Conservation (phyloP, 1,140 invertebrate species). For the Euwallacea fornicatus region DNA sequence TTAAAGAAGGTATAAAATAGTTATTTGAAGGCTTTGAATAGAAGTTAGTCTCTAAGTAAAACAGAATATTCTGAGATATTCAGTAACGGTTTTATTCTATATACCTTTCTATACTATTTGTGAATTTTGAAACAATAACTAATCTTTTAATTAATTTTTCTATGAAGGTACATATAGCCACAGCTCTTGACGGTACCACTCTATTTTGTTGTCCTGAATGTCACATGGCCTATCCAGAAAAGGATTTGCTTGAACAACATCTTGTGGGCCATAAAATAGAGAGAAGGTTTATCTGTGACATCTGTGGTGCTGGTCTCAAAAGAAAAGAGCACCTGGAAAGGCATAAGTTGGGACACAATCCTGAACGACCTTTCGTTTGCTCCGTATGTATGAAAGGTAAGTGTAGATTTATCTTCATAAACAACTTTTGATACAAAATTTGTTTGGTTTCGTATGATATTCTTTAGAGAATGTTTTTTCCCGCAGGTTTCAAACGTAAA, state of each 20-base stretch:
- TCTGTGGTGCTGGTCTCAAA: slow-evolving; percentile 69
- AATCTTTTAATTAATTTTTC: no score
- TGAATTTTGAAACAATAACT: no score
- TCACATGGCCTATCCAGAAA: slow-evolving; percentile 76
- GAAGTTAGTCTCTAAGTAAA: no score
- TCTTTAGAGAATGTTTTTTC: background rate
- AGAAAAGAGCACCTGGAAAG: slow-evolving; percentile 78
- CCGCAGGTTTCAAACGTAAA: slow-evolving; percentile 68
- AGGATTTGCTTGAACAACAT: slow-evolving; percentile 74
- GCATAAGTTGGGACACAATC: slow-evolving; percentile 77
- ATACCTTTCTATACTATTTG: no score
- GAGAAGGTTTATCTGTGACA: slow-evolving; percentile 64
- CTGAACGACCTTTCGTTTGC: slow-evolving; percentile 76
- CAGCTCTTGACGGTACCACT: slow-evolving; percentile 69
- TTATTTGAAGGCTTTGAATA: no score
- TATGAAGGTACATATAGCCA: slow-evolving; percentile 68
- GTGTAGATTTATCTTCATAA: slow-evolving; percentile 2
- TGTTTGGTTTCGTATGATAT: background rate
- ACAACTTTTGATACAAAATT: background rate
- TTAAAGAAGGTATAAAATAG: no score
- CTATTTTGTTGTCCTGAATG: slow-evolving; percentile 79
- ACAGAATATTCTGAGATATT: no score
- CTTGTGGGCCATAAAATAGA: slow-evolving; percentile 76
- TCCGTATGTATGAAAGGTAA: slow-evolving; percentile 70
- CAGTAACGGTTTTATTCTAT: no score